phyloP scores from a whole-genome alignment of 2,113 vertebrate genomes.

The Notarius quadriscutis region DNA sequence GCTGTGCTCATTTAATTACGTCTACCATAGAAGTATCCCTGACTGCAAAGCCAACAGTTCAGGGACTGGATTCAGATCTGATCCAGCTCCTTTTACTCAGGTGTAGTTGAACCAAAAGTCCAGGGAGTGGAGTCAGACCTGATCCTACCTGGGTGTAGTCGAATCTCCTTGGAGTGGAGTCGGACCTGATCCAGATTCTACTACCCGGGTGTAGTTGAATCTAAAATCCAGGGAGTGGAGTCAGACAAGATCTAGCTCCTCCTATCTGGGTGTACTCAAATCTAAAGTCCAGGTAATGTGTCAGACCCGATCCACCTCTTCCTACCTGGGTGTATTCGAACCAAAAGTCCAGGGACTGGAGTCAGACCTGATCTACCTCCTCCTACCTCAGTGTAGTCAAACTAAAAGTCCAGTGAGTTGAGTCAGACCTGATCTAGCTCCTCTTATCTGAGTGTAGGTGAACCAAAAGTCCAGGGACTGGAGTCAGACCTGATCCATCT shows the following conservation, averaged over 20 bases:
- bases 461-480: not conserved
- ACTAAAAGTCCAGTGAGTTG: not conserved
- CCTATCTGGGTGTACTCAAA: not conserved
- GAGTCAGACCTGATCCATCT: not conserved
- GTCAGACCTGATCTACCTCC: not conserved
- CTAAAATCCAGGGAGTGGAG: not conserved
- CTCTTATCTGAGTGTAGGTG: not conserved
- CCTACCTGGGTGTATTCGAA: too few species aligned
- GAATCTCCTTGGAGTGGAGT: not conserved
- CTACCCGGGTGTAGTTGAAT: not conserved
- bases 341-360: not conserved
- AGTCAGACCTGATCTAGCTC: not conserved
- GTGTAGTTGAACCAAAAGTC: too few species aligned
- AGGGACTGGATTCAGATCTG: not conserved
- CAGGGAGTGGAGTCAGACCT: too few species aligned
- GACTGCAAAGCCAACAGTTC: not conserved
- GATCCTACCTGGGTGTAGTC: not conserved
- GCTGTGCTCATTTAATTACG: slow-evolving; percentile 20
- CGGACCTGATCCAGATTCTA: not conserved
- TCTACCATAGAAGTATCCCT: not conserved
- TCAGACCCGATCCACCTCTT: too few species aligned
- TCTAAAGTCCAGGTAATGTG: too few species aligned
- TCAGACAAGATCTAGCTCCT: not conserved
- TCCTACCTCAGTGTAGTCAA: not conserved
- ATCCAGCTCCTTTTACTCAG: not conserved